Percentiles rank a stretch among this genome's conserved stretches.
These are phyloP conservation scores for Chromobotia macracanthus DNA, from an alignment of 2,797 vertebrate genomes.

Conservation along the genomic window DNA sequence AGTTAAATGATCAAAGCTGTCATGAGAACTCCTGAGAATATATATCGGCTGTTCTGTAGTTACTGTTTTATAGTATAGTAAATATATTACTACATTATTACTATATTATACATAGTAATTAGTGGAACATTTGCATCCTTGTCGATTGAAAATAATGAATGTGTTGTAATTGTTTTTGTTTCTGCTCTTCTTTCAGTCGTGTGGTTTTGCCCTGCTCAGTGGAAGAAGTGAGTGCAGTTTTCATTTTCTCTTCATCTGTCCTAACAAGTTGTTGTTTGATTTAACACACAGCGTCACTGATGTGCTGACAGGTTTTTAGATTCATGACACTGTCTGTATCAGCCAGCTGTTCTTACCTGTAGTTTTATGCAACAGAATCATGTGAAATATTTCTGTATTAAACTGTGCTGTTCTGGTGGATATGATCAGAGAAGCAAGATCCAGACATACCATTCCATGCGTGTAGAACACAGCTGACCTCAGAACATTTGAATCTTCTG, in stretches of 20 bases:
- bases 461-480: conserved; percentile 5
- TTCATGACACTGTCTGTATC: background rate
- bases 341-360: background rate
- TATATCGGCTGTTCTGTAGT: background rate
- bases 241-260: background rate
- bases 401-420: background rate
- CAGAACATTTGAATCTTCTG: conserved; percentile 10
- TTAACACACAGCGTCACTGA: background rate
- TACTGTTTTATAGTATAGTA: background rate
- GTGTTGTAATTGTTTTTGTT: conserved; percentile 7
- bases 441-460: conserved; percentile 13
- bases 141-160: background rate
- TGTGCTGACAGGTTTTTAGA: background rate
- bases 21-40: no score
- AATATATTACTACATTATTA: no score
- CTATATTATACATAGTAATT: no score
- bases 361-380: background rate
- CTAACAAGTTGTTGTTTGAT: conserved; percentile 1
- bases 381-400: background rate
- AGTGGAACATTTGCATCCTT: no score
- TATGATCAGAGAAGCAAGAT: conserved; percentile 6
- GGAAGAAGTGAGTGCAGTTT: conserved; percentile 83
- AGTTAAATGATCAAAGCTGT: background rate
- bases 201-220: conserved; percentile 96
- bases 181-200: conserved; percentile 79